Evolutionary conservation across 2,797 vertebrate species (phyloP), one percentile per base, ranked within the genome.

Genomic region (Cephalopachus bancanus): DNA sequence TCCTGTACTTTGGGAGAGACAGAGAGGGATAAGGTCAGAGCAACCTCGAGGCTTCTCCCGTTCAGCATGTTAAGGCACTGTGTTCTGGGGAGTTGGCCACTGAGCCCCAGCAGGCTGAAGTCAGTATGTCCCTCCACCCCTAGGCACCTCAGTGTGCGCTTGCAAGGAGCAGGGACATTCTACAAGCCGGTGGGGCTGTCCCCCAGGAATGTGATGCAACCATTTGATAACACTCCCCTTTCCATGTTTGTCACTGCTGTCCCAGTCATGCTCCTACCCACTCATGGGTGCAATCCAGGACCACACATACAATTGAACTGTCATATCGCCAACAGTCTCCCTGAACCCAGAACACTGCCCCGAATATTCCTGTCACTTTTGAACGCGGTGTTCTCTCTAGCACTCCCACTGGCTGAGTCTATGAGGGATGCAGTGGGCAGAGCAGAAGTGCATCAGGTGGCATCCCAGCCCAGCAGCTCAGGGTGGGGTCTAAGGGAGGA

Each of bases 241-340:
- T 19, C 53, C 60, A 19, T 9, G 57, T 57, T 49, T 71, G 22
- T 62, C 64, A n/a, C 2, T 53, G 3, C 60, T n/a, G 16, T 33
- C 16, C 1, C n/a, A 0, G 0, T 12, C 12, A 12, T 9, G 30
- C 9, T 49, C 64, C 5, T 84, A 16, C 74, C 59, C 33, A 19
- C 33, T 22, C 44, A 3, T 30, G n/a, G 33, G 17, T 44, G 26
- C n/a, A 9, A 1, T 7, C 37, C 30, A 15, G 74, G 59, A 44
- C 4, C 1, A 8, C 17, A 72, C 0, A 0, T 4, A 7, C 11
- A 44, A 2, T 12, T 16, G 9, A 28, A 10, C 26, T 0, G 0
- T 28, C 37, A 55, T 3, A 1, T 7, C 53, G 14, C 10, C 14
- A 22, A 33, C 3, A 0, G 26, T n/a, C 1, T 85, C 51, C 59